Conservation (phyloP, 1,140 invertebrate species). For the Lepidurus couesii region DNA sequence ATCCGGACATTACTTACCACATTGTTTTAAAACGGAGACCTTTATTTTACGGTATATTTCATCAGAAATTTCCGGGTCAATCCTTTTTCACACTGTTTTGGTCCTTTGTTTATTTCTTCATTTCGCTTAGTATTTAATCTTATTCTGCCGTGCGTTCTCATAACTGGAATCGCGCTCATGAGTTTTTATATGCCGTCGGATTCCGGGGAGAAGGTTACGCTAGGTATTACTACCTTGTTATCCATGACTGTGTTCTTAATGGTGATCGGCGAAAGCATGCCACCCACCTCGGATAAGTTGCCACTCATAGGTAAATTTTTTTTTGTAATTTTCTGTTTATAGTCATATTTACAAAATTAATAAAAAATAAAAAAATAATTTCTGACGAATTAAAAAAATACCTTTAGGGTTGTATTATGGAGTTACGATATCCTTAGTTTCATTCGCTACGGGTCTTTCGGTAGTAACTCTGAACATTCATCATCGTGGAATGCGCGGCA, state of each 20-base stretch:
- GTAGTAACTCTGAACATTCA: constrained; percentile 53
- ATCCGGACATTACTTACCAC: constrained; percentile 54
- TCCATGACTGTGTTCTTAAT: constrained; percentile 61
- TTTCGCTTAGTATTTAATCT: constrained; percentile 50
- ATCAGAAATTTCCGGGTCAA: background rate
- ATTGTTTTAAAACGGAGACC: constrained; percentile 50
- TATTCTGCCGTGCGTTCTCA: constrained; percentile 54
- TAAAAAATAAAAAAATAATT: background rate
- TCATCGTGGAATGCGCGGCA: constrained; percentile 42
- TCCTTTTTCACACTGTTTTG: background rate
- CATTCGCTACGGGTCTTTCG: constrained; percentile 55
- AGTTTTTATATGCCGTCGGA: constrained; percentile 57
- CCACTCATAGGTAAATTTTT: constrained; percentile 52
- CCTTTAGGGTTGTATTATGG: constrained; percentile 55
- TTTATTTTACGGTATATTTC: constrained; percentile 50
- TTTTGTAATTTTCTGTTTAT: background rate
- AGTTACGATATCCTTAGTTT: constrained; percentile 58
- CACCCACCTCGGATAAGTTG: constrained; percentile 54
- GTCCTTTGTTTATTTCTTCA: background rate
- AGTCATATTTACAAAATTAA: background rate
- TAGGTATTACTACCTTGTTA: constrained; percentile 56
- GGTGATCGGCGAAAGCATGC: constrained; percentile 57
- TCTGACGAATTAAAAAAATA: background rate
- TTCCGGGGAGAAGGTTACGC: constrained; percentile 49
- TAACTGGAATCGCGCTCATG: constrained; percentile 52